Evolutionary conservation across 2,113 vertebrate genomes (phyloP).

Genomic region (Etheostoma cragini): DNA sequence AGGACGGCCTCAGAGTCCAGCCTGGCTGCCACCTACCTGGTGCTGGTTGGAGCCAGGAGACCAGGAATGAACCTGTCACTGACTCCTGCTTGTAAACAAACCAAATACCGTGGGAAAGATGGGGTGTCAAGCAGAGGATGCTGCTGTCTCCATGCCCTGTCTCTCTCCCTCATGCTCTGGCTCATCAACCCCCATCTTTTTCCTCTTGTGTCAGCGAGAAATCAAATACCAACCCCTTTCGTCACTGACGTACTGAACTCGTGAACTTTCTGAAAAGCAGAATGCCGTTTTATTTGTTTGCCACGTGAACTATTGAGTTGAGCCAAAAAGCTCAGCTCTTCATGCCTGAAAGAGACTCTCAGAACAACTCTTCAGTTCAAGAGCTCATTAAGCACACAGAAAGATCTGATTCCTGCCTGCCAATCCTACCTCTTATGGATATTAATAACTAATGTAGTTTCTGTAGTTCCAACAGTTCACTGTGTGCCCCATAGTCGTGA

Average conservation of each 20-base stretch:
- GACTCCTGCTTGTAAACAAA: conserved; percentile 81
- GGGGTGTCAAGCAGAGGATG: conserved; percentile 77
- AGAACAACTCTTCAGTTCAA: conserved; percentile 21
- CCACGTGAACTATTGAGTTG: conserved; percentile 32
- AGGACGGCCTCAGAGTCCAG: conserved; percentile 55
- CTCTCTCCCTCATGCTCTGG: conserved; percentile 23
- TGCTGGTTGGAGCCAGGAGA: conserved; percentile 47
- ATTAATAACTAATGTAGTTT: conserved; percentile 30
- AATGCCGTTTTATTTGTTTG: conserved; percentile 61
- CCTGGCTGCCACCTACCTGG: conserved; percentile 67
- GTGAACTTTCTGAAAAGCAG: conserved; percentile 66
- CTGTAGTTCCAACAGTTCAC: conserved; percentile 15
- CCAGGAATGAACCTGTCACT: conserved; percentile 70
- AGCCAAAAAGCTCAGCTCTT: conserved; percentile 32
- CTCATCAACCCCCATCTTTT: conserved; percentile 70
- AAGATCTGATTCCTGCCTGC: conserved; percentile 23
- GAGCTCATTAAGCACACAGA: conserved; percentile 30
- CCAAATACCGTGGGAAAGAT: conserved; percentile 83
- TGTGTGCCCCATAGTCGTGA: conserved; percentile 7
- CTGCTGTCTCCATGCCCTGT: conserved; percentile 64
- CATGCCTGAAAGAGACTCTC: conserved; percentile 14
- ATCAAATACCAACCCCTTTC: conserved; percentile 71
- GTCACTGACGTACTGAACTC: conserved; percentile 59
- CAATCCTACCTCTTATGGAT: conserved; percentile 12
- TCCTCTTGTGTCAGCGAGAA: conserved; percentile 82